Base-by-base conservation (phyloP, 2,888 invertebrate genomes). In the Proisotoma minuta region DNA sequence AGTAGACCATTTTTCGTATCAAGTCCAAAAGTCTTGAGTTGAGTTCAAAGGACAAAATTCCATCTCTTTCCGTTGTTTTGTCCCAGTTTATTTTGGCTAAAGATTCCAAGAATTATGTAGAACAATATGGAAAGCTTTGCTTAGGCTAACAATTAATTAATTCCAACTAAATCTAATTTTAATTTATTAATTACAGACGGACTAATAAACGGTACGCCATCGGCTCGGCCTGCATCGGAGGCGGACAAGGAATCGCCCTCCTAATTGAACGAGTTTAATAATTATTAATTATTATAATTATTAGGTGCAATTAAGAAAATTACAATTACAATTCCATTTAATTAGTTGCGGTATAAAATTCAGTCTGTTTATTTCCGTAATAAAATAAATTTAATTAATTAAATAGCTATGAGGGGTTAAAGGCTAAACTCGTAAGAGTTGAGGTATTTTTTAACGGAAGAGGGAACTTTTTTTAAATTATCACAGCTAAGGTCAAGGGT, bases 171-270 rank as follows among this genome's bases (percentile, higher is more conserved):
- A 71, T 34, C 34, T 34, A 71, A 69, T 10, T 59, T 26, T 47
- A 24, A 23, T 67, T n/a, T 58, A 43, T 74, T 61, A 66, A 67
- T 80, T 79, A 18, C 77, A 93, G 94, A 79, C 86, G 93, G 69
- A 87, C 88, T 68, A 87, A 88, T 51, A 84, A 86, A 26, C 94
- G 92, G 78, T 85, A 88, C 64, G 96, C 86, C 29, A 87, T 99
- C 76, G 98, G 97, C 12, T 88, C 96, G 0, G 98, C 98, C 0
- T 99, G 98, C 78, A 98, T 99, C 79, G 98, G 98, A 26, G 98
- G 98, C 49, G 98, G 98, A 2, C 97, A 98, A 80, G 98, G 98
- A 63, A 98, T 99, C 76, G 95, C 98, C 1, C 75, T 99, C 15
- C 82, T 99, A 77, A 77, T 98, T 49, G 97, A 99, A 75, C 77